phyloP scores from a whole-genome alignment of 2,888 invertebrate genomes.

The Resseliella maxima region DNA sequence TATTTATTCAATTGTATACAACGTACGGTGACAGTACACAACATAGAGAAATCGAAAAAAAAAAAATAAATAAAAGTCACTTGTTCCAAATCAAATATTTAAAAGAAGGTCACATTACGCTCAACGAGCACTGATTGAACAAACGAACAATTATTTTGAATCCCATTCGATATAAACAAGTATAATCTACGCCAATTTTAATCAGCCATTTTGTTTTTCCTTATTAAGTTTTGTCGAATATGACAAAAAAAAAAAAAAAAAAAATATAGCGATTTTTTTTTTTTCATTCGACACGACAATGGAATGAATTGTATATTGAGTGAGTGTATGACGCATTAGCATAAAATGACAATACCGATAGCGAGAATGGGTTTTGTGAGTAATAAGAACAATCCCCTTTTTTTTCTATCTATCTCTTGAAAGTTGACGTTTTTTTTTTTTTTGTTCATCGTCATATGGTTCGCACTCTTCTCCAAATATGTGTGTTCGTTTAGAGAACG shows the following conservation, averaged over 20 bases:
- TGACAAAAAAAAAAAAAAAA: neutral
- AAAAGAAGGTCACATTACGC: slow-evolving; percentile 7
- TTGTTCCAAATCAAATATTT: slow-evolving; percentile 31
- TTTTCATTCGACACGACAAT: neutral
- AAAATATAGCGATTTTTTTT: neutral
- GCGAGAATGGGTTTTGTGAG: neutral
- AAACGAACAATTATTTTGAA: neutral
- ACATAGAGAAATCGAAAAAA: neutral
- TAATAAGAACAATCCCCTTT: slow-evolving; percentile 40
- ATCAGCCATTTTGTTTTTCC: slow-evolving; percentile 53
- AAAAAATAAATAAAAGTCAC: too few relatives aligned
- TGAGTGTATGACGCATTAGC: slow-evolving; percentile 44
- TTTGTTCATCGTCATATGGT: neutral
- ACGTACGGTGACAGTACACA: neutral
- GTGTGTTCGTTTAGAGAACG: too few relatives aligned
- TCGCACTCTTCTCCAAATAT: too few relatives aligned
- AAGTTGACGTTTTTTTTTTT: too few relatives aligned
- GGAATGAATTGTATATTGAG: neutral
- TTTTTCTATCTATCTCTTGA: too few relatives aligned
- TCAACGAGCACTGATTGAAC: slow-evolving; percentile 32
- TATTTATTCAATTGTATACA: neutral
- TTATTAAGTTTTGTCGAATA: slow-evolving; percentile 43
- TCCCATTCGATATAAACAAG: neutral
- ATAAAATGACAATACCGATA: slow-evolving; percentile 14
- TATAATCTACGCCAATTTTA: slow-evolving; percentile 44